phyloP scores from a whole-genome alignment of 2,888 invertebrate species.

The Thalpophila matura region DNA sequence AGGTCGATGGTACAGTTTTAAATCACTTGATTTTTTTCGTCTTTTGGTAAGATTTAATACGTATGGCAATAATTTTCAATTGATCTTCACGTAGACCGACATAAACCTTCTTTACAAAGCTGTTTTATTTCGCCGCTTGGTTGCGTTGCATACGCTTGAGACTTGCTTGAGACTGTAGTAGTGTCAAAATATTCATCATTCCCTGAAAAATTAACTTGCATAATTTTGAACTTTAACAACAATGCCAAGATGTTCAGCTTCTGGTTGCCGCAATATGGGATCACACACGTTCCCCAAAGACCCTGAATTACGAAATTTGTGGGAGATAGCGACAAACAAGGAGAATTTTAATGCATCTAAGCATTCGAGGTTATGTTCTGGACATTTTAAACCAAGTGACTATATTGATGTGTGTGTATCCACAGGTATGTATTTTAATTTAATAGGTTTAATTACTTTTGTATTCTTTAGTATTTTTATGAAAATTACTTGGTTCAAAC shows the following conservation, averaged over 20 bases:
- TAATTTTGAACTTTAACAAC: too few species aligned
- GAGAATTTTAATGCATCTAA: conserved; percentile 46
- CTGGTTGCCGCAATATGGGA: conserved; percentile 46
- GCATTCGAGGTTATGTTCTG: conserved; percentile 55
- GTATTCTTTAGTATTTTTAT: not conserved
- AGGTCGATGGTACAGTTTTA: not conserved
- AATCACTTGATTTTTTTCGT: not conserved
- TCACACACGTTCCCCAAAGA: conserved; percentile 57
- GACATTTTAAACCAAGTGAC: conserved; percentile 46
- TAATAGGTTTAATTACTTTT: not conserved
- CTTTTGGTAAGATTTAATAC: not conserved
- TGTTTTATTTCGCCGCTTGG: conserved; percentile 39
- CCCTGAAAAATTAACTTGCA: not conserved
- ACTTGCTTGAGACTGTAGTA: conserved; percentile 41
- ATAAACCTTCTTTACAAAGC: not conserved
- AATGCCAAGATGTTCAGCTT: conserved; percentile 53
- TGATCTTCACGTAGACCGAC: too few species aligned
- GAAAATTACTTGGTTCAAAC: not conserved
- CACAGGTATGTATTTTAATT: conserved; percentile 38
- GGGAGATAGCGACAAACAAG: conserved; percentile 48
- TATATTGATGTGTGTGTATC: conserved; percentile 30
- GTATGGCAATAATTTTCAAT: conserved; percentile 26
- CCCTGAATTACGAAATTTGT: conserved; percentile 19
- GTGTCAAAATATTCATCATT: conserved; percentile 29
- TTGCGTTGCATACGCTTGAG: conserved; percentile 50